Evolutionary conservation across 2,797 vertebrate species (phyloP), one percentile per base, ranked within the genome.

Genomic region (Myotis myotis): DNA sequence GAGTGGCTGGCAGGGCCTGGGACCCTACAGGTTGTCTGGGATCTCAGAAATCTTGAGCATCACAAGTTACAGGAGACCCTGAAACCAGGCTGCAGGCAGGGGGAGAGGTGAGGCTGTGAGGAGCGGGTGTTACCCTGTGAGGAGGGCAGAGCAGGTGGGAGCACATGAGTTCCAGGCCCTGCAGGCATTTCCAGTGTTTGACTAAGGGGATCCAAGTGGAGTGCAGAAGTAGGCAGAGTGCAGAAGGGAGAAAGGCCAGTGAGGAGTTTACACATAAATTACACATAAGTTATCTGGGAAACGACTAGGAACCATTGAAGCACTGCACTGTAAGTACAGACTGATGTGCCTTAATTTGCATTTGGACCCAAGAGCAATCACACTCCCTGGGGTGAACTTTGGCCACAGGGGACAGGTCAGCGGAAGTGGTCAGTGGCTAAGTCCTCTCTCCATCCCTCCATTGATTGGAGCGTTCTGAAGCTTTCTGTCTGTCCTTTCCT

Each of bases 381-480:
- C 3, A 0, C 25, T 6, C 53, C 19, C 13, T 1, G 60, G 3
- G 22, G 19, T 8, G 41, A 62, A 28, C 33, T 16, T 1, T 7
- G 68, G 28, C 79, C 66, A 0, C 0, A 0, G 66, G 41, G 60
- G 44, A 23, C 11, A 3, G 47, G 47, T 9, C 15, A 22, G 3
- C 20, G 15, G 80, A 25, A 66, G 28, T 38, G 16, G 68, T 41
- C 47, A 72, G 78, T 5, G 0, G 44, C 10, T 3, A 38, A 16
- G 11, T 5, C 3, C 10, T 22, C 57, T 22, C 30, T 23, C 44
- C 38, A 0, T 0, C 17, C 62, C 30, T 15, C 15, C 60, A 51
- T 6, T 0, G 0, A 30, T 8, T 0, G 17, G 5, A 17, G 25
- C 0, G 7, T 3, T 17, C 1, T 5, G 28, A 64, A 55, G 36